Base-by-base conservation (phyloP, 2,797 vertebrate genomes). In the Poeciliopsis paucimaculata region DNA sequence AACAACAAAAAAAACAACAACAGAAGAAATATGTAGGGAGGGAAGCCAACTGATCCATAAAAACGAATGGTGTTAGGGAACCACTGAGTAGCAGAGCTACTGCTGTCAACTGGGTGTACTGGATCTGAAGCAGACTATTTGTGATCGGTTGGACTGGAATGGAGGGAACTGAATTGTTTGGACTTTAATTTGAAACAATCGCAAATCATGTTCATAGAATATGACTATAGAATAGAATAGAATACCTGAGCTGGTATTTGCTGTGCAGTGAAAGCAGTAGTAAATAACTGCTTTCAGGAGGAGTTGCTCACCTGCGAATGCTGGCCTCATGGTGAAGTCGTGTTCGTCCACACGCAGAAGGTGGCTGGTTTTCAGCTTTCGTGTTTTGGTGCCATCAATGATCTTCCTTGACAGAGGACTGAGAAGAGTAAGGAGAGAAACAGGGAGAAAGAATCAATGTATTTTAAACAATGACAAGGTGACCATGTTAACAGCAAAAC, bases 271-370 rank as follows among this genome's bases (percentile, higher is more conserved):
- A 39, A 20, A 39, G 34, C 41, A 36, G 18, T 20, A 20, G 18
- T 41, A 39, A 36, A 15, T 28, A 26, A 60, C 12, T 60, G 28
- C 31, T 36, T 18, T 36, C 60, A 36, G 2, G 15, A 36, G 55
- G 70, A 5, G 77, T 36, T 71, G 12, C 73, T 94, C 93, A 98
- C 98, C 98, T 96, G 97, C 98, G 43, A 99, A 99, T 70, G 97
- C 97, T 0, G 98, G 98, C 82, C 98, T 95, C 97, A 99, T 97
- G 89, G 96, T 97, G 92, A 99, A 99, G 89, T 99, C 98, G 0
- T 99, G 98, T 43, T 98, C 96, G 0, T 98, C 96, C 0, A 99
- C 97, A 57, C 96, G 94, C 79, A 99, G 96, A 4, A 98, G 96
- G n/a, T 97, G 97, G 80, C 95, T 96, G 0, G 95, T 96, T 92